These are phyloP conservation scores for Lota lota DNA, from an alignment of 2,113 vertebrate species.

Conservation along the genomic window DNA sequence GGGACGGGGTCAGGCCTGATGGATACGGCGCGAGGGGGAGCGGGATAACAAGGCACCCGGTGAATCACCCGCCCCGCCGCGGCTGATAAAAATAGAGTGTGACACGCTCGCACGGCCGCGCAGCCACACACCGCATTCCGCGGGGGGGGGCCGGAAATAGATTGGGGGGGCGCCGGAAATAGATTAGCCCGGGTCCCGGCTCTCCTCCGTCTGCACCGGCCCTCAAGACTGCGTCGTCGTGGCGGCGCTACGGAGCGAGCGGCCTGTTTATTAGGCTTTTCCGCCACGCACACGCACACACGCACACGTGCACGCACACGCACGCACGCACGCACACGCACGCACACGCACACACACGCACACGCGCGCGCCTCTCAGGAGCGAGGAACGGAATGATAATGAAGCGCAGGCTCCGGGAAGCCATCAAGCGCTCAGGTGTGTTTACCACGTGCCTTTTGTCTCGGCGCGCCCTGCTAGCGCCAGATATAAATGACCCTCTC, in stretches of 20 bases:
- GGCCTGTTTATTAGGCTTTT: constrained; percentile 60
- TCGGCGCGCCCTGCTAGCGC: constrained; percentile 66
- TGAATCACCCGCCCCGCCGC: constrained; percentile 71
- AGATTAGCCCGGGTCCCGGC: constrained; percentile 54
- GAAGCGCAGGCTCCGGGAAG: constrained; percentile 34
- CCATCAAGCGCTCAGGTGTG: constrained; percentile 64
- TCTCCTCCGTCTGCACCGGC: constrained; percentile 46
- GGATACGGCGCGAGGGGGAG: constrained; percentile 69
- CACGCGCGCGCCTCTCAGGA: neutral
- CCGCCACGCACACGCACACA: constrained; percentile 15
- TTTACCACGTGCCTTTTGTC: constrained; percentile 72
- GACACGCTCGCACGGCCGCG: constrained; percentile 33
- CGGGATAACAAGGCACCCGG: constrained; percentile 76
- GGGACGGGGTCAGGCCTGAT: constrained; percentile 76
- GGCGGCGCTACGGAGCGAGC: constrained; percentile 48
- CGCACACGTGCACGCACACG: too few species aligned
- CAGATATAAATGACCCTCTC: constrained; percentile 80
- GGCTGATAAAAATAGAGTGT: constrained; percentile 72
- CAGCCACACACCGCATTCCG: constrained; percentile 47
- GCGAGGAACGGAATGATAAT: too few species aligned
- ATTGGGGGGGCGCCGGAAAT: constrained; percentile 47
- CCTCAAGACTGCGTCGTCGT: constrained; percentile 49
- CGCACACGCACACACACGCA: neutral
- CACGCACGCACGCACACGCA: neutral
- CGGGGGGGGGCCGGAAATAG: constrained; percentile 28